Percentiles rank a stretch among this genome's conserved stretches.
phyloP scores from a whole-genome alignment of 2,113 vertebrate species.

The Lethenteron reissneri region DNA sequence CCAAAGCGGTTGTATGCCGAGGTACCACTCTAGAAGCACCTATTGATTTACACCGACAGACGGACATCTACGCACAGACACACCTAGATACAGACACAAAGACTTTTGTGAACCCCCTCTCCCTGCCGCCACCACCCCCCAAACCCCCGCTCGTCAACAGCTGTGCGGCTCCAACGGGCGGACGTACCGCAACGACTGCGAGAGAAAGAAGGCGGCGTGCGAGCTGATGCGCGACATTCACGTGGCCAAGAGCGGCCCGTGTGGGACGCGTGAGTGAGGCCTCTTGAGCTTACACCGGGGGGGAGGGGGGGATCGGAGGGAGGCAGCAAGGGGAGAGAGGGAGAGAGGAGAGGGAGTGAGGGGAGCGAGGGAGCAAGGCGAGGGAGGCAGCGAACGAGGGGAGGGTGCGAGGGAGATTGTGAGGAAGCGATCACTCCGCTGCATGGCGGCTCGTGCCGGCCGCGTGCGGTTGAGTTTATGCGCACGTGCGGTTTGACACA shows the following conservation, averaged over 20 bases:
- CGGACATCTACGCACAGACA: no score
- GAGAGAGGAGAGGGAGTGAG: constrained; percentile 1
- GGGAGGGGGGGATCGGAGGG: not conserved
- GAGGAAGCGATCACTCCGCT: no score
- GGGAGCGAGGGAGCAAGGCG: not conserved
- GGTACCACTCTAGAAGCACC: no score
- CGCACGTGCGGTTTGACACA: no score
- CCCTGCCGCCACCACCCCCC: no score
- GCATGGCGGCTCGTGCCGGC: no score
- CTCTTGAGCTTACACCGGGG: not conserved
- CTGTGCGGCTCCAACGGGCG: constrained; percentile 60
- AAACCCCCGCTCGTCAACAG: constrained; percentile 17
- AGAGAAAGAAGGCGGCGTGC: constrained; percentile 59
- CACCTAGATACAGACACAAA: no score
- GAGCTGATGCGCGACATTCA: constrained; percentile 40
- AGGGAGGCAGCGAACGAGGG: not conserved
- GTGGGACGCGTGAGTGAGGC: not conserved
- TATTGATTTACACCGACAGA: no score
- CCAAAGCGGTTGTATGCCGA: no score
- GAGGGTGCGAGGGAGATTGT: not conserved
- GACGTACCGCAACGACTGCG: constrained; percentile 53
- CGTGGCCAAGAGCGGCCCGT: constrained; percentile 15
- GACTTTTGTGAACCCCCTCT: no score
- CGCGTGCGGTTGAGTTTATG: no score
- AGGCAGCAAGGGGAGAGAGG: not conserved